Evolutionary conservation across 64 coral and sea anemone genomes (phyloP).

Genomic region (Platygyra sinensis): DNA sequence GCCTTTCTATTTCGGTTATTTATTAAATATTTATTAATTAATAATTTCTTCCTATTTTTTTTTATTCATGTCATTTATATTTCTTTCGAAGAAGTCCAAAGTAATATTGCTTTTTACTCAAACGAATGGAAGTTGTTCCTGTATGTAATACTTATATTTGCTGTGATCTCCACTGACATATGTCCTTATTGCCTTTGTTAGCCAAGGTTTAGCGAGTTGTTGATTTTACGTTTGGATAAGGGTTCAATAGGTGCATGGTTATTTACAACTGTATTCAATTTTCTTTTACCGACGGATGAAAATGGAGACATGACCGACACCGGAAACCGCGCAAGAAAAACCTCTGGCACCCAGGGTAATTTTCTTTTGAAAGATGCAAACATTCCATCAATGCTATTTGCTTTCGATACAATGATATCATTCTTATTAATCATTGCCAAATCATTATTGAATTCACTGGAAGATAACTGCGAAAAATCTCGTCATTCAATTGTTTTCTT

Average conservation of each 20-base stretch:
- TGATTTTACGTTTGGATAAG: constrained; percentile 24
- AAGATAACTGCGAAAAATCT: constrained; percentile 18
- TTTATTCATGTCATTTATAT: too few species aligned
- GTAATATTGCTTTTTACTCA: too few species aligned
- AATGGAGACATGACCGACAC: too few species aligned
- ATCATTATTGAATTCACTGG: constrained; percentile 6
- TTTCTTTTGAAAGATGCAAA: constrained; percentile 33
- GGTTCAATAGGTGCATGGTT: constrained; percentile 39
- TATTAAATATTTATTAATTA: too few species aligned
- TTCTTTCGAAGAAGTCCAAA: too few species aligned
- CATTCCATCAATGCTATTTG: background rate
- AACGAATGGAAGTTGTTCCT: too few species aligned
- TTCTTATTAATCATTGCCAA: background rate
- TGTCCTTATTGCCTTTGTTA: constrained; percentile 18
- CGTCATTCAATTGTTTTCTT: background rate
- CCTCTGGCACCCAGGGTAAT: too few species aligned
- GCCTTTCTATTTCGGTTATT: too few species aligned
- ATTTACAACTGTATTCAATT: constrained; percentile 42
- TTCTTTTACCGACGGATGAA: too few species aligned
- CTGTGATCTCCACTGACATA: background rate
- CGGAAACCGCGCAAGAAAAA: too few species aligned
- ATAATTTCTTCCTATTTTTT: too few species aligned
- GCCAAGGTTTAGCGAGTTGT: background rate
- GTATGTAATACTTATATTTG: too few species aligned
- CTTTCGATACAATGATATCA: background rate